phyloP scores from a whole-genome alignment of 2,888 invertebrate genomes.

The Troides aeacus region DNA sequence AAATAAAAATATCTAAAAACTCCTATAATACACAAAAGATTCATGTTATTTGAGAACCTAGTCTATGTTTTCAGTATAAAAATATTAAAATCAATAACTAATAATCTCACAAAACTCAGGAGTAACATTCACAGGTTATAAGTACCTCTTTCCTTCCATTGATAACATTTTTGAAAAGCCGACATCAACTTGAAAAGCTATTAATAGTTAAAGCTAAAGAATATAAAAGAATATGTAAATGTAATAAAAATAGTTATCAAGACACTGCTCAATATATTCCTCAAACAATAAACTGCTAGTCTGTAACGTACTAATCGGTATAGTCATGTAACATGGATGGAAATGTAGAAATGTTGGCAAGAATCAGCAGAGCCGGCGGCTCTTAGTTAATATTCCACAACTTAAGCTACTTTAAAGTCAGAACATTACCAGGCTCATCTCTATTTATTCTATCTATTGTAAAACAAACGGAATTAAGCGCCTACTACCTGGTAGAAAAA shows the following conservation, averaged over 20 bases:
- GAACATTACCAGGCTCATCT: constrained; percentile 62
- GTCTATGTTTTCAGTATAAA: constrained; percentile 34
- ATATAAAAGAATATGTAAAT: constrained; percentile 58
- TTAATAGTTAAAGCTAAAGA: constrained; percentile 69
- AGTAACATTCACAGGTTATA: constrained; percentile 72
- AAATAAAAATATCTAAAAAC: constrained; percentile 37
- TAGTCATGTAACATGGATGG: constrained; percentile 72
- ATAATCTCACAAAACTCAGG: constrained; percentile 58
- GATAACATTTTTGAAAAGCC: constrained; percentile 77
- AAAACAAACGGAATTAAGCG: constrained; percentile 69
- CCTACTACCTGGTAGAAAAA: constrained; percentile 74
- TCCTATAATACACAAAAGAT: constrained; percentile 25
- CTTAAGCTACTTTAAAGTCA: constrained; percentile 68
- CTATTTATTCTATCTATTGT: constrained; percentile 66
- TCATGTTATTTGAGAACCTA: constrained; percentile 13
- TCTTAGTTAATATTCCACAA: constrained; percentile 51
- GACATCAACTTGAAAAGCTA: constrained; percentile 78
- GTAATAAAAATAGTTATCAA: constrained; percentile 64
- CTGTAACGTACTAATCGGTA: constrained; percentile 59
- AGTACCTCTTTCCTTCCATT: constrained; percentile 76
- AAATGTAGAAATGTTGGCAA: constrained; percentile 73
- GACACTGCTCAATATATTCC: constrained; percentile 60
- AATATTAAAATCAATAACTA: constrained; percentile 37
- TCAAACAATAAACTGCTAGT: constrained; percentile 63
- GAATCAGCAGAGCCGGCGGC: constrained; percentile 60